phyloP scores from a whole-genome alignment of 2,888 invertebrate species.

The Eupithecia vulgata region DNA sequence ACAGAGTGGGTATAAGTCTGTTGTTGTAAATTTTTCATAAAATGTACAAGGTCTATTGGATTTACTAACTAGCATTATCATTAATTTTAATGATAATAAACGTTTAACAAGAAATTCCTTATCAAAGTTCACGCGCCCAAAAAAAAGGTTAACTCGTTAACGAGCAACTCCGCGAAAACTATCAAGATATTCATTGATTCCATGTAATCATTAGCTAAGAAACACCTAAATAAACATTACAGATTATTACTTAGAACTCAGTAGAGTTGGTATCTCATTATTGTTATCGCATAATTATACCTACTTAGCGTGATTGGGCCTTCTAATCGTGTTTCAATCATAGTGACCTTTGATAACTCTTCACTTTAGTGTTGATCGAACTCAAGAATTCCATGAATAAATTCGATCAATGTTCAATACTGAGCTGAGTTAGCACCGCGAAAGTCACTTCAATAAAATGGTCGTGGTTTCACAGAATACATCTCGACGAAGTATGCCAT shows the following conservation, averaged over 20 bases:
- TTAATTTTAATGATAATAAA: not conserved
- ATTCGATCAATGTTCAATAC: not conserved
- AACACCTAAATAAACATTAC: slow-evolving; percentile 1
- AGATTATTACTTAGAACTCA: not conserved
- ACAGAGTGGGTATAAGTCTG: too few species aligned
- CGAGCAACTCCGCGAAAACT: not conserved
- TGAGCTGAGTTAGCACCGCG: not conserved
- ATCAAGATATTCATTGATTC: slow-evolving; percentile 1
- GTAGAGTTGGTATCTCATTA: not conserved
- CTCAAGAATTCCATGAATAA: not conserved
- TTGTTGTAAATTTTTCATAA: not conserved
- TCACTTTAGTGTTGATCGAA: not conserved
- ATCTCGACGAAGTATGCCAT: not conserved
- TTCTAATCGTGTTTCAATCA: not conserved
- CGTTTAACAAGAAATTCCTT: not conserved
- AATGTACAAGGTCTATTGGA: not conserved
- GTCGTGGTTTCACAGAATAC: not conserved
- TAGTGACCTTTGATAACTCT: not conserved
- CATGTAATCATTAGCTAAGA: not conserved
- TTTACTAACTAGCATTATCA: not conserved
- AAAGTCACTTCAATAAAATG: not conserved
- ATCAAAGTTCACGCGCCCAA: slow-evolving; percentile 1
- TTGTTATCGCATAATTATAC: not conserved
- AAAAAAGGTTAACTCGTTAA: not conserved
- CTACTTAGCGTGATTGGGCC: not conserved